These are phyloP conservation scores for Gambusia holbrooki DNA, from an alignment of 2,113 vertebrate species.

Conservation along the genomic window DNA sequence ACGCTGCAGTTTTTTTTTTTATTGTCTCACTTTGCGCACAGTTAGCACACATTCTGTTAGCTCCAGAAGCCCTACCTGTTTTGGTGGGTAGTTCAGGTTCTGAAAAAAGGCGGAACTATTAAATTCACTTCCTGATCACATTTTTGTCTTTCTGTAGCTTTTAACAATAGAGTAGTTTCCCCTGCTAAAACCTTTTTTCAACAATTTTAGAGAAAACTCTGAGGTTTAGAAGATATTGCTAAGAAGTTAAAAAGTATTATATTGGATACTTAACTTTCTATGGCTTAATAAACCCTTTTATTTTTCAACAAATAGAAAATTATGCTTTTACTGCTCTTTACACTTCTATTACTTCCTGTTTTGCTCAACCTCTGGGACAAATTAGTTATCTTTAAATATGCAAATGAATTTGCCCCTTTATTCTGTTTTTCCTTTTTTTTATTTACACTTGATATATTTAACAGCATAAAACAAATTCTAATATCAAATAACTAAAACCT, in stretches of 20 bases:
- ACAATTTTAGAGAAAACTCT: background rate
- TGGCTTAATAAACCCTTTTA: no score
- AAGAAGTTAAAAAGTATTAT: background rate
- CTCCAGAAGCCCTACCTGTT: background rate
- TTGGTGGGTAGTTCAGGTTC: background rate
- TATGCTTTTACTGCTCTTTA: no score
- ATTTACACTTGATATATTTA: background rate
- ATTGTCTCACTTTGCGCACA: background rate
- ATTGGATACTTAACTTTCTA: no score
- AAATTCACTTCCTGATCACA: background rate
- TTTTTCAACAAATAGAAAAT: no score
- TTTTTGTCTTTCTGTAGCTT: background rate
- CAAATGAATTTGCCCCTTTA: no score
- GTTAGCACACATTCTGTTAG: background rate
- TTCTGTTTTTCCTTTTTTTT: no score
- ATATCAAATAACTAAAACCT: no score
- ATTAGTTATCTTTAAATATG: no score
- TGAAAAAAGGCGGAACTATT: background rate
- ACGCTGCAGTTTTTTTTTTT: slow-evolving; percentile 16
- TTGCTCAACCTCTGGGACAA: no score
- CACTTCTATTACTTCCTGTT: no score
- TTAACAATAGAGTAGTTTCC: background rate
- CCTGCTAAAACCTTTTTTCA: background rate
- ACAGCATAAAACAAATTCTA: background rate
- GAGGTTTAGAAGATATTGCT: background rate